Evolutionary conservation across 2,113 vertebrate species (phyloP).

Genomic region (Lasiurus cinereus): DNA sequence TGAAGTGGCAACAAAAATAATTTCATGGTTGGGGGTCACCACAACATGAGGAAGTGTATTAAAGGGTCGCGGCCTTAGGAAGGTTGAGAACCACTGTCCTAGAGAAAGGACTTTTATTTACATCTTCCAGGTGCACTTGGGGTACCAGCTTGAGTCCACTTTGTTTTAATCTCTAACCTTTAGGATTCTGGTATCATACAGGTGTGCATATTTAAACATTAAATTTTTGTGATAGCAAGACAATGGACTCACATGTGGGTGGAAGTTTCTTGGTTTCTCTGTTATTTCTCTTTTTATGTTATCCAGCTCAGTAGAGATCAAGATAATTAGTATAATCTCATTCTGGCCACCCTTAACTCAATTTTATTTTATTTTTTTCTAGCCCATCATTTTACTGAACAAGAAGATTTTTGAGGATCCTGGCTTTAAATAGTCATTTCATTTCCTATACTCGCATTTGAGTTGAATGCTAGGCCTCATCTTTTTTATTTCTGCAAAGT

Average conservation of each 20-base stretch:
- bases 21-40: too few relatives aligned
- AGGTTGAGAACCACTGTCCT: background rate
- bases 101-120: background rate
- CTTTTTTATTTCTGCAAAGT: background rate
- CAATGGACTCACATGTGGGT: background rate
- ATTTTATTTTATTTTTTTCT: background rate
- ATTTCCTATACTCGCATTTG: background rate
- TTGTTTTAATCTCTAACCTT: background rate
- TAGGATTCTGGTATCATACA: accelerated
- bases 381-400: background rate
- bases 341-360: background rate
- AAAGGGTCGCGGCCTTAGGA: too few relatives aligned
- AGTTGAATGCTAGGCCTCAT: background rate
- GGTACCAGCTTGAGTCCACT: background rate
- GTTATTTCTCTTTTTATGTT: background rate
- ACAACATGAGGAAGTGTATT: too few relatives aligned
- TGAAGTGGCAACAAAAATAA: too few relatives aligned
- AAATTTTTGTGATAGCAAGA: background rate
- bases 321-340: background rate
- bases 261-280: background rate
- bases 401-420: background rate
- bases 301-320: background rate
- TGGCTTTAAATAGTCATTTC: background rate
- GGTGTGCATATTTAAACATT: background rate
- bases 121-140: background rate